A percentile compares a stretch with the other conserved stretches of the same genome.
Conservation (phyloP, 2,797 vertebrate genomes). For the Falco columbarius region DNA sequence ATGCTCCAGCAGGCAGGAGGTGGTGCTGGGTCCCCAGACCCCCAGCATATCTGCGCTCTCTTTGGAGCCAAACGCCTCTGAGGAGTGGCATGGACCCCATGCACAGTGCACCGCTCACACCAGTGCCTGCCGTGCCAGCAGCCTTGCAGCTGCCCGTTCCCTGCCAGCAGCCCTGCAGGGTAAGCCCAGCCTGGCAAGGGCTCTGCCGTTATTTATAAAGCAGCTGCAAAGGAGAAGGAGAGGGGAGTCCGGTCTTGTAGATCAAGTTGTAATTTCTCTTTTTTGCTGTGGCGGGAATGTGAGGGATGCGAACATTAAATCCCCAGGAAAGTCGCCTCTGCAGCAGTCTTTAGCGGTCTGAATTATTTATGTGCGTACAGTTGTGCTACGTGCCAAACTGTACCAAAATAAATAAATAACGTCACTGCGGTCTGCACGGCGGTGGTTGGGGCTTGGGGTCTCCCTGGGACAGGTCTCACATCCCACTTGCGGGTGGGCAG, state of each 20-base stretch:
- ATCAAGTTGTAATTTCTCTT: slow-evolving; percentile 65
- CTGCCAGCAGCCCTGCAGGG: neutral
- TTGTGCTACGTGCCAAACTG: neutral
- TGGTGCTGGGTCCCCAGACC: neutral
- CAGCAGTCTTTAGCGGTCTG: slow-evolving; percentile 26
- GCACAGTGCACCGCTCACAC: accelerated
- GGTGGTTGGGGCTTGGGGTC: accelerated
- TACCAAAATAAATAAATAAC: neutral
- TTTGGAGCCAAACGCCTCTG: neutral
- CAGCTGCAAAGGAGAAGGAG: slow-evolving; percentile 1
- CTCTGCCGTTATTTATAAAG: neutral
- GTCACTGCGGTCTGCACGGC: accelerated
- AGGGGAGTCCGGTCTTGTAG: neutral
- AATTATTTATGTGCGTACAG: slow-evolving; percentile 65
- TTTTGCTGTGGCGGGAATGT: slow-evolving; percentile 37
- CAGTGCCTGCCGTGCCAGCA: neutral
- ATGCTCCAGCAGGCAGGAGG: neutral
- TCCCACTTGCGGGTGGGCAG: accelerated
- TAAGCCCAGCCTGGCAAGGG: neutral
- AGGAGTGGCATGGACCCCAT: accelerated
- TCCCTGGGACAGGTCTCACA: accelerated
- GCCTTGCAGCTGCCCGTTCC: neutral
- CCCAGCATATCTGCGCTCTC: neutral
- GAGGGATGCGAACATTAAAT: slow-evolving; percentile 47
- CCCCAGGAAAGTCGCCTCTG: neutral